phyloP scores from a whole-genome alignment of 2,113 vertebrate species.

The Hiodon alosoides region DNA sequence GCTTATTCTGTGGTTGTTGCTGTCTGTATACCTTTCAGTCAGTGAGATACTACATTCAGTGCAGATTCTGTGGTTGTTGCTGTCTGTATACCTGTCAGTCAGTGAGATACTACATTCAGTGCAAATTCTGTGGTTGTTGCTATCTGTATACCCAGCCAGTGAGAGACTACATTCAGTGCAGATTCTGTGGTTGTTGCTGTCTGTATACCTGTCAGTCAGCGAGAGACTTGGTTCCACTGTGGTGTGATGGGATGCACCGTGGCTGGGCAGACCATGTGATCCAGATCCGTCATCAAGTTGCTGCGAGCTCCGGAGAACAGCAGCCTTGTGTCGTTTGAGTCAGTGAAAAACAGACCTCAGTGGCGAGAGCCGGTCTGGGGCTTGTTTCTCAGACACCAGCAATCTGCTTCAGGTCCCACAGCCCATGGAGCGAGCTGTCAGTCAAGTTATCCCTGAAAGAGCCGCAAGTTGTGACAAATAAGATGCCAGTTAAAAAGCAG shows the following conservation, averaged over 20 bases:
- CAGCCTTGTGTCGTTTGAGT: not conserved
- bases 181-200: not conserved
- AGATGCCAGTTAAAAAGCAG: no score
- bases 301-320: not conserved
- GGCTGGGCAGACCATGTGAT: constrained; percentile 13
- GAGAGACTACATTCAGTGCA: not conserved
- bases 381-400: no score
- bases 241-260: not conserved
- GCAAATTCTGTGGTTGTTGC: not conserved
- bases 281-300: constrained; percentile 12
- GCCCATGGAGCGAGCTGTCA: no score
- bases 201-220: not conserved
- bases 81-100: not conserved
- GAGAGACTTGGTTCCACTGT: not conserved
- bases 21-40: not conserved
- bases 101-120: not conserved
- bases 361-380: not conserved
- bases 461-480: no score
- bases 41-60: not conserved
- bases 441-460: no score
- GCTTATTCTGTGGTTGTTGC: not conserved
- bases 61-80: not conserved
- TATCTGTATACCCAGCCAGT: not conserved
- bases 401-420: no score
- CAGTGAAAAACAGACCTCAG: not conserved